These are phyloP conservation scores for Australoheros scitulus DNA, from an alignment of 2,113 vertebrate species.

Conservation along the genomic window DNA sequence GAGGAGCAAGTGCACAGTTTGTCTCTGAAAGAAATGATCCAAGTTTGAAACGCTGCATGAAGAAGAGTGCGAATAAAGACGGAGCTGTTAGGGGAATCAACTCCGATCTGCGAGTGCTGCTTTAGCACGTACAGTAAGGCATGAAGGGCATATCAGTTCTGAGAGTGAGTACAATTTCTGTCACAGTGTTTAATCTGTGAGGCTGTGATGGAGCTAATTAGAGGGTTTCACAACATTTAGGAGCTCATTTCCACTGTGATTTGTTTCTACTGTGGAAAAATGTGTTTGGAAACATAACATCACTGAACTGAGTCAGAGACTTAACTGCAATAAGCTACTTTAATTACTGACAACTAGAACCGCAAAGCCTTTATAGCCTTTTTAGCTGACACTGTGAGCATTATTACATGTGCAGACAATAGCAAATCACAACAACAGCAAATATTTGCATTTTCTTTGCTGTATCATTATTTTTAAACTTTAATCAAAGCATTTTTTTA, in stretches of 20 bases:
- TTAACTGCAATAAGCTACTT: not conserved
- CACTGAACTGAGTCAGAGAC: not conserved
- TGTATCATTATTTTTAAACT: no score
- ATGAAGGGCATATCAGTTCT: rapidly evolving
- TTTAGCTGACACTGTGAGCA: not conserved
- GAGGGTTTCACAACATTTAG: not conserved
- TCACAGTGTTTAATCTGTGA: not conserved
- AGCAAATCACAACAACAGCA: not conserved
- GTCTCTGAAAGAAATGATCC: not conserved
- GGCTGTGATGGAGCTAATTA: not conserved
- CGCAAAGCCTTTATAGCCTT: not conserved
- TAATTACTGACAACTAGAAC: not conserved
- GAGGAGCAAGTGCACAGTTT: not conserved
- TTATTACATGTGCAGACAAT: not conserved
- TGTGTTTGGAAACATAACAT: not conserved
- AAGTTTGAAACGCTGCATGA: not conserved
- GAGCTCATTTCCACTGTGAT: not conserved
- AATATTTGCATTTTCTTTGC: not conserved
- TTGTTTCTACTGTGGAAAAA: conserved; percentile 2
- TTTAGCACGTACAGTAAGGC: not conserved
- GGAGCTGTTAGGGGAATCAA: not conserved
- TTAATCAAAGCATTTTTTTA: not conserved
- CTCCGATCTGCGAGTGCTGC: not conserved
- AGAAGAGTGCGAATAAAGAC: not conserved
- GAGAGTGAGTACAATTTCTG: not conserved